phyloP scores from a whole-genome alignment of 2,888 invertebrate genomes.

The Sympetrum striolatum region DNA sequence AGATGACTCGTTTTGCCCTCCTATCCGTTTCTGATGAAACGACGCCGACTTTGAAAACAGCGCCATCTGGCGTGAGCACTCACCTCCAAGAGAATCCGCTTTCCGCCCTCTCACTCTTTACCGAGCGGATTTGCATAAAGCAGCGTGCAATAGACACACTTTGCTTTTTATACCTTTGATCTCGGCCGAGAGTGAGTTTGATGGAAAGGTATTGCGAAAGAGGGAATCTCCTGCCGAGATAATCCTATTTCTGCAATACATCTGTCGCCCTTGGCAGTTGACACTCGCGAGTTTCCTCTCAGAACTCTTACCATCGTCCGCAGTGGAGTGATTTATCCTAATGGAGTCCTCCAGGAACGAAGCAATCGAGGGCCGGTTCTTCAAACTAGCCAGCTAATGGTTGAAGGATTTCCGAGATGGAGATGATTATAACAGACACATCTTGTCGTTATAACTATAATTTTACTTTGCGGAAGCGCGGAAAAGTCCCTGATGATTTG shows the following conservation, averaged over 20 bases:
- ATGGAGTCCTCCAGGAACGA: too few species aligned
- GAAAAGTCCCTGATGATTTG: too few species aligned
- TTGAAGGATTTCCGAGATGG: too few species aligned
- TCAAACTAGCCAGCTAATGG: too few species aligned
- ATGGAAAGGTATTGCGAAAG: not conserved
- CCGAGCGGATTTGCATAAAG: not conserved
- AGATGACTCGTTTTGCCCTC: not conserved
- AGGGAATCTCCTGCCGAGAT: not conserved
- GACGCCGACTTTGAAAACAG: not conserved
- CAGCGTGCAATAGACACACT: not conserved
- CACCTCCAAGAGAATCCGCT: not conserved
- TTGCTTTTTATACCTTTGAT: not conserved
- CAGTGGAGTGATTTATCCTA: too few species aligned
- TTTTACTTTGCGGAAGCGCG: too few species aligned
- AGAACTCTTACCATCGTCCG: too few species aligned
- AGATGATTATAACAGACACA: too few species aligned
- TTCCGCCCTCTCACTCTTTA: not conserved
- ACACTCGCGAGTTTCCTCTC: too few species aligned
- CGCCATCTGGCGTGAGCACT: not conserved
- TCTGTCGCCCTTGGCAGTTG: not conserved
- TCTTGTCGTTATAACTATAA: too few species aligned
- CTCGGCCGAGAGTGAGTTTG: not conserved
- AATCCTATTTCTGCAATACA: not conserved
- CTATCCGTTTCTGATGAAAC: not conserved
- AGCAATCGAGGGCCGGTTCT: too few species aligned